Evolutionary conservation across 2,113 vertebrate species (phyloP).

Genomic region (Carassius gibelio): DNA sequence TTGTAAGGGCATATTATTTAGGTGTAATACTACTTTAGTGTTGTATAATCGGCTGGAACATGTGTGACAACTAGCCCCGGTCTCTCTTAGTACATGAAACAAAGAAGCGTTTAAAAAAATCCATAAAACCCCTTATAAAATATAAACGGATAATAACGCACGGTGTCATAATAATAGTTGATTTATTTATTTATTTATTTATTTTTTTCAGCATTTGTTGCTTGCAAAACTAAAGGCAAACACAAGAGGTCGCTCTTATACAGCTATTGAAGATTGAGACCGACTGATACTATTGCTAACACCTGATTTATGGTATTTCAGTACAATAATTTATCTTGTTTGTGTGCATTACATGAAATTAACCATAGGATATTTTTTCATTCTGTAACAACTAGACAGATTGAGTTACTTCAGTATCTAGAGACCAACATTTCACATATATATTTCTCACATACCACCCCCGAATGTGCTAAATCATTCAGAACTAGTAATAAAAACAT

Average conservation of each 20-base stretch:
- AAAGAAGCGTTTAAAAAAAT: background rate
- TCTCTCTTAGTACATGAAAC: background rate
- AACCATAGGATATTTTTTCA: background rate
- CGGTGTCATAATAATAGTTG: background rate
- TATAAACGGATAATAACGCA: background rate
- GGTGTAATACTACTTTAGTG: background rate
- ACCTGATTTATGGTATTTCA: background rate
- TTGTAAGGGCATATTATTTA: background rate
- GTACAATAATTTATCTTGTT: background rate
- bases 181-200: too few species aligned
- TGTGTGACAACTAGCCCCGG: background rate
- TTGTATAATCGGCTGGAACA: background rate
- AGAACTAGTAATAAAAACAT: slow-evolving; percentile 18
- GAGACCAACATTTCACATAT: background rate
- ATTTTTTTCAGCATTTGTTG: background rate
- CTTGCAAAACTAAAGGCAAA: background rate
- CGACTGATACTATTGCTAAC: background rate
- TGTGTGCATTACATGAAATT: background rate
- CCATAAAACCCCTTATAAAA: background rate
- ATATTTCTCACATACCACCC: background rate
- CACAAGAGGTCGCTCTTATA: slow-evolving; percentile 66
- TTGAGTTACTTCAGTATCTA: background rate
- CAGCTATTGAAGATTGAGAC: background rate
- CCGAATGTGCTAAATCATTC: background rate
- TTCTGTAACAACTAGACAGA: background rate